Conservation (phyloP, 2,113 vertebrate species). For the Platysternon megacephalum region DNA sequence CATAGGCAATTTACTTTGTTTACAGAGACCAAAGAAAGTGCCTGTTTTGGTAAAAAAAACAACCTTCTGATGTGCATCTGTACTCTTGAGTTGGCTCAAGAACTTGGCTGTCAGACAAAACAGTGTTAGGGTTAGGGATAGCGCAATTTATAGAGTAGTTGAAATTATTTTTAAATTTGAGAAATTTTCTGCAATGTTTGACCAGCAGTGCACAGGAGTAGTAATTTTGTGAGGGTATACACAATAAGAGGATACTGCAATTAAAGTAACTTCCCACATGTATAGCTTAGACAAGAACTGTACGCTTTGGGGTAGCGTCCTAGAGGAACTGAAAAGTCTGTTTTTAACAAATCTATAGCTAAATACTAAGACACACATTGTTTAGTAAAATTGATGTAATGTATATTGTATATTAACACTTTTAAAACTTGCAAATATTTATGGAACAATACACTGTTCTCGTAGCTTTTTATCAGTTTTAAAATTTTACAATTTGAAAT, state of each 20-base stretch:
- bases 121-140: neutral
- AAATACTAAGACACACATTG: neutral
- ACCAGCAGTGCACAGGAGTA: neutral
- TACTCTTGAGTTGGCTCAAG: neutral
- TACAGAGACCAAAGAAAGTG: neutral
- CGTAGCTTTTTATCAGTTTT: neutral
- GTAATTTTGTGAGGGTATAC: neutral
- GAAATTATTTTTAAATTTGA: neutral
- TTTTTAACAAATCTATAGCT: neutral
- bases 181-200: neutral
- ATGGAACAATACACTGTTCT: neutral
- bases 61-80: neutral
- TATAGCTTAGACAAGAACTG: neutral
- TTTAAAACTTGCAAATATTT: neutral
- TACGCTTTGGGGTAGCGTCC: neutral
- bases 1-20: neutral
- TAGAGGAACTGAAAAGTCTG: neutral
- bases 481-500: neutral
- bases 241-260: neutral
- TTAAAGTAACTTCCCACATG: neutral
- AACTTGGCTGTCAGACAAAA: neutral
- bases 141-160: neutral
- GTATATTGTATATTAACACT: accelerated
- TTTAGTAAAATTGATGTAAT: neutral
- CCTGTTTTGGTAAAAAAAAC: neutral